Conservation (phyloP, 2,888 invertebrate species). For the Neoaliturus tenellus region DNA sequence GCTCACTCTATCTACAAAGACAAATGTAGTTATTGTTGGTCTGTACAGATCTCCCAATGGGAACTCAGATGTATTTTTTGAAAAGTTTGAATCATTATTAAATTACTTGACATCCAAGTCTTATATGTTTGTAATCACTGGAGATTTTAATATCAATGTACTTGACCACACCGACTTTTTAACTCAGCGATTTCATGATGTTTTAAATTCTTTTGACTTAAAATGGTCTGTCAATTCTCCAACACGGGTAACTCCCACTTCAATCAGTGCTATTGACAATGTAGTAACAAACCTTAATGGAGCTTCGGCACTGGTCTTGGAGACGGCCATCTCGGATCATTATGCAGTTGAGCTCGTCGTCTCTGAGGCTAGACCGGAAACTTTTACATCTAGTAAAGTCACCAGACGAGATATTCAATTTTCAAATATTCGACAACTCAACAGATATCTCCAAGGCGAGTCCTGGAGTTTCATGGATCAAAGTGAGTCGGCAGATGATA, state of each 20-base stretch:
- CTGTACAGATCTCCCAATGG: too few species aligned
- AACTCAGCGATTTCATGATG: neutral
- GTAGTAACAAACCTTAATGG: neutral
- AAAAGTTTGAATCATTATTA: neutral
- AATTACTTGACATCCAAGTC: neutral
- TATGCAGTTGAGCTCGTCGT: neutral
- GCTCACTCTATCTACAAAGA: too few species aligned
- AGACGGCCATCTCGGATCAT: neutral
- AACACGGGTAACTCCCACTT: neutral
- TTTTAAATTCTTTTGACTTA: neutral
- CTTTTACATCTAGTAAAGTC: neutral
- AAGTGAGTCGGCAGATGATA: neutral
- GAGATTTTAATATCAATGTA: slow-evolving; percentile 4
- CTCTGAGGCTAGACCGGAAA: neutral
- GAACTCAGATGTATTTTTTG: neutral
- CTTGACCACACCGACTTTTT: neutral
- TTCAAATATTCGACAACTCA: neutral
- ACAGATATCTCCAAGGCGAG: neutral
- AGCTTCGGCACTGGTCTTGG: neutral
- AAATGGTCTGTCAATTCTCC: slow-evolving; percentile 1
- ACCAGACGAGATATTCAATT: neutral
- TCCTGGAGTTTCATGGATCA: neutral
- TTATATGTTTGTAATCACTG: neutral
- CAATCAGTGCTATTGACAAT: slow-evolving; percentile 1
- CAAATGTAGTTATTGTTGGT: too few species aligned